phyloP scores from a whole-genome alignment of 2,797 vertebrate genomes.

The Acropternis orthonyx region DNA sequence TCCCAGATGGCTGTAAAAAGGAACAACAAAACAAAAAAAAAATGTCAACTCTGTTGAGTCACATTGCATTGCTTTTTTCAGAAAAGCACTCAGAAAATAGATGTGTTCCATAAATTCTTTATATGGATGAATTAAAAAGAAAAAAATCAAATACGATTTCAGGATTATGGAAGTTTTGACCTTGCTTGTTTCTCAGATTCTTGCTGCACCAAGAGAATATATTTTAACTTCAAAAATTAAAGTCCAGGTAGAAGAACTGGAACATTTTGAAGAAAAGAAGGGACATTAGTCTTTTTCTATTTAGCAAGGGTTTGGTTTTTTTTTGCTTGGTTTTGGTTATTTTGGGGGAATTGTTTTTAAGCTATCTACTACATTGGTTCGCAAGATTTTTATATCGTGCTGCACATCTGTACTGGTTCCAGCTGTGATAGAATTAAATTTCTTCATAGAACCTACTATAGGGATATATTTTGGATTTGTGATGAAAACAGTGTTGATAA shows the following conservation, averaged over 20 bases:
- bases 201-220: neutral
- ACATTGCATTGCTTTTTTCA: neutral
- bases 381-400: neutral
- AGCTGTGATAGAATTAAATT: neutral
- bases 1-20: neutral
- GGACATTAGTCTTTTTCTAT: neutral
- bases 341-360: neutral
- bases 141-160: neutral
- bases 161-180: neutral
- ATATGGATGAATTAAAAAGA: neutral
- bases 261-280: neutral
- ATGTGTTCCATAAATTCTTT: neutral
- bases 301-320: neutral
- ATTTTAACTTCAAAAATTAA: neutral
- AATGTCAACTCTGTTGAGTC: neutral
- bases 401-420: neutral
- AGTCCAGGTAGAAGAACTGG: neutral
- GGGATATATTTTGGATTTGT: neutral
- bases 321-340: neutral
- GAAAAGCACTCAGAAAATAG: neutral
- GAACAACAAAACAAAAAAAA: neutral
- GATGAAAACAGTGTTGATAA: neutral
- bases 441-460: neutral
- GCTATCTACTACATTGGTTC: neutral
- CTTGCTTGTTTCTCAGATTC: neutral